These are phyloP conservation scores for Microtus montanus DNA, from an alignment of 2,113 vertebrate genomes.

Conservation along the genomic window DNA sequence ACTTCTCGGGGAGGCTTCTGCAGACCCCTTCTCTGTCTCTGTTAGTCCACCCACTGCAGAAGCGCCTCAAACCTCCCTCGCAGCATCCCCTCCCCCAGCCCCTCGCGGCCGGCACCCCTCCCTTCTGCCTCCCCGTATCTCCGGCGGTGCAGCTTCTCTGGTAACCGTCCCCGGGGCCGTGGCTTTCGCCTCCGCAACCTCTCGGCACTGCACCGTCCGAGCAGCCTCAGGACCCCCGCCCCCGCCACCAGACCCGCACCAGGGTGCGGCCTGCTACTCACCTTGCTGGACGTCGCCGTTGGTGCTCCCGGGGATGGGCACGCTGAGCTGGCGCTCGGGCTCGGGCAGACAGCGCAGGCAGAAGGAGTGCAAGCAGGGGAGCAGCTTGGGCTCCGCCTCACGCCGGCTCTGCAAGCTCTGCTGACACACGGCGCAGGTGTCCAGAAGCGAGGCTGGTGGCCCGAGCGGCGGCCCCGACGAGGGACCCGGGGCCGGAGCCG, in stretches of 20 bases:
- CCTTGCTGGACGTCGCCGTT: constrained; percentile 97
- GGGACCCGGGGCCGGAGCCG: constrained; percentile 76
- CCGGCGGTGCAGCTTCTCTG: constrained; percentile 1
- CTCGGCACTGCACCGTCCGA: background rate
- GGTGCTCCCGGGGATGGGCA: constrained; percentile 93
- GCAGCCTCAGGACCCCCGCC: background rate
- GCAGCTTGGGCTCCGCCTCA: constrained; percentile 96
- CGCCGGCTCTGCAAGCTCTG: constrained; percentile 94
- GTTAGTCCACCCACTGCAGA: background rate
- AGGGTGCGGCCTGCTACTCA: constrained; percentile 77
- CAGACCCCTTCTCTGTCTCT: background rate
- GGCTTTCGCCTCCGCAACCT: background rate
- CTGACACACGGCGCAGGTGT: constrained; percentile 97
- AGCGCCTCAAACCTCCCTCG: constrained; percentile 8
- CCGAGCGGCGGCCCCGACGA: constrained; percentile 83
- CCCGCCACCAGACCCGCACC: background rate
- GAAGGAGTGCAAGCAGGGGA: constrained; percentile 97
- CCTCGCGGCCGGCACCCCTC: constrained; percentile 52
- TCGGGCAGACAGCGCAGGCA: constrained; percentile 96
- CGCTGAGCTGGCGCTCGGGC: constrained; percentile 94
- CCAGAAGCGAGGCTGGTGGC: constrained; percentile 89
- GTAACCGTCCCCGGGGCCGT: constrained; percentile 28
- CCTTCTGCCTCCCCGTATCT: background rate
- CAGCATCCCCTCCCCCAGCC: constrained; percentile 68
- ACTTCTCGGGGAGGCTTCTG: background rate